phyloP scores from a whole-genome alignment of 2,797 vertebrate genomes.

The Decapterus maruadsi region DNA sequence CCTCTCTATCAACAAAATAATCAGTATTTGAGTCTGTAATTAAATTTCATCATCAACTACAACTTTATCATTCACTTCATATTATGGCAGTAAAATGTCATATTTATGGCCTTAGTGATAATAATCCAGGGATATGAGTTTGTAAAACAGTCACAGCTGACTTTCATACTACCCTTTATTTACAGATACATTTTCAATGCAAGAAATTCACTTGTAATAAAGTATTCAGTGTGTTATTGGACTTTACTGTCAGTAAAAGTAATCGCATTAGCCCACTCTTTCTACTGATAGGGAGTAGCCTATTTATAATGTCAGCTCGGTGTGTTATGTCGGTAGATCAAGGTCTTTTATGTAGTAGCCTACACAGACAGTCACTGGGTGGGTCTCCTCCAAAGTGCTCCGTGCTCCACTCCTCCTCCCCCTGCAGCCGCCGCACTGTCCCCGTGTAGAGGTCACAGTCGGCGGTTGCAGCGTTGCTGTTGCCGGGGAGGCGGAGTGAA shows the following conservation, averaged over 20 bases:
- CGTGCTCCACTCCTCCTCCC: neutral
- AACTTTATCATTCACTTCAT: neutral
- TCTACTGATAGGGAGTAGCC: too few species aligned
- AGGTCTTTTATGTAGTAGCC: too few species aligned
- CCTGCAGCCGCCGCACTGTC: neutral
- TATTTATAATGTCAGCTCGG: neutral
- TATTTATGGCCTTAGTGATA: too few species aligned
- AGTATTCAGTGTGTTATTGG: neutral
- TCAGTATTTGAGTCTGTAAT: neutral
- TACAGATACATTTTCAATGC: neutral
- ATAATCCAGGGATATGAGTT: neutral
- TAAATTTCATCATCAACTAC: too few species aligned
- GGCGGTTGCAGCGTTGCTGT: constrained; percentile 61
- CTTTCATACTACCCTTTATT: neutral
- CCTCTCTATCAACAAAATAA: neutral
- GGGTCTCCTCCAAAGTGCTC: too few species aligned
- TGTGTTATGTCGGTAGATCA: too few species aligned
- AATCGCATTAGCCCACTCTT: too few species aligned
- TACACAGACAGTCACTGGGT: too few species aligned
- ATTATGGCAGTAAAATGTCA: neutral
- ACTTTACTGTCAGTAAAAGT: too few species aligned
- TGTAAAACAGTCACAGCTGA: neutral
- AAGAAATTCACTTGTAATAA: neutral
- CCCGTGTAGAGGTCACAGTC: constrained; percentile 32
- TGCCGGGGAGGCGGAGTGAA: constrained; percentile 65